Conservation (phyloP, 2,113 vertebrate genomes). For the Seriola quinqueradiata region DNA sequence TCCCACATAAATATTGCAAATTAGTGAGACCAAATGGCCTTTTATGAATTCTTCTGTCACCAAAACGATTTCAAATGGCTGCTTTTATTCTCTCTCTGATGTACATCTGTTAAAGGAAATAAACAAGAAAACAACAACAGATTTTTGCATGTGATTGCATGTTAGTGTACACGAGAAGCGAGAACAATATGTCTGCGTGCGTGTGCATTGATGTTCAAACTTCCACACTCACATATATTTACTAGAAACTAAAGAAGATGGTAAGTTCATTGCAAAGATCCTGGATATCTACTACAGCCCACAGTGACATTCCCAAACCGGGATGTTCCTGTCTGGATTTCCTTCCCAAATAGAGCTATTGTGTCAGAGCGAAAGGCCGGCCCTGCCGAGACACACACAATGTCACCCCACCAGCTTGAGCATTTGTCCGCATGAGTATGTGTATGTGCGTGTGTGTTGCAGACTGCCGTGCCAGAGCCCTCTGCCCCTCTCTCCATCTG, state of each 20-base stretch:
- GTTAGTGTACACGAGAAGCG: neutral
- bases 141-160: constrained; percentile 29
- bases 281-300: neutral
- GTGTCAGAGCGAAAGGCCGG: constrained; percentile 55
- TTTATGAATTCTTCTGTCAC: constrained; percentile 82
- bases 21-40: constrained; percentile 79
- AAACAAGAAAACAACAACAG: constrained; percentile 66
- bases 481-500: constrained; percentile 82
- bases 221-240: neutral
- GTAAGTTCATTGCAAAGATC: neutral
- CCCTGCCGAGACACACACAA: constrained; percentile 60
- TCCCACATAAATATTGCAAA: constrained; percentile 79
- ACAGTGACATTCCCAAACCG: constrained; percentile 32
- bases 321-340: constrained; percentile 50
- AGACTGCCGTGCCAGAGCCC: constrained; percentile 73
- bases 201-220: constrained; percentile 8
- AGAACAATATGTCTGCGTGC: constrained; percentile 15
- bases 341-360: constrained; percentile 58
- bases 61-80: constrained; percentile 60
- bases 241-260: neutral
- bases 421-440: constrained; percentile 53
- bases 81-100: constrained; percentile 70
- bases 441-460: constrained; percentile 46
- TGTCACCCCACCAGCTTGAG: constrained; percentile 72
- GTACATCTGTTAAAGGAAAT: constrained; percentile 76